Base-by-base conservation (phyloP, 2,113 vertebrate genomes). In the Prionailurus bengalensis region DNA sequence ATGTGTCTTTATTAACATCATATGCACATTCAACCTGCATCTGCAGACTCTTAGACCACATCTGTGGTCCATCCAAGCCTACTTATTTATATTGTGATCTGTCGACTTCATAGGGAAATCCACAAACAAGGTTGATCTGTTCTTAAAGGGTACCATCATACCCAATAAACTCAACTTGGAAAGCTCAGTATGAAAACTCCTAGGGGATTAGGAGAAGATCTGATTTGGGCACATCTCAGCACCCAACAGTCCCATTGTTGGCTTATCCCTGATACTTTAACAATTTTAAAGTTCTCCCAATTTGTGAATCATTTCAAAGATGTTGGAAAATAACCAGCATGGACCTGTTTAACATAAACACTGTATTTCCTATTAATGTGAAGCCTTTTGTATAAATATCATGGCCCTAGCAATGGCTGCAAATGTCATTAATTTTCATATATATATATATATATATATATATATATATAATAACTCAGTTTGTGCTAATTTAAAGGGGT, bases 271-370 rank as follows among this genome's bases (percentile, higher is more conserved):
- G 66, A 95, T 36, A 85, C 58, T 83, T 91, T 12, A 80, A 53
- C 65, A 78, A 83, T 83, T 95, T 87, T 91, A 95, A 94, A 42
- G 1, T 91, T 93, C 68, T 94, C 31, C 65, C 39, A 82, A 92
- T 94, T 92, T 96, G 25, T 55, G 80, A 96, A 93, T 33, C 39
- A 89, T 95, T 93, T 84, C 63, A 95, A 93, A 83, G 48, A 82
- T 93, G 84, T 55, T 96, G 58, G 79, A 95, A 92, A 84, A 83
- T 80, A 93, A 91, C 86, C 29, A 87, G 63, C 73, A 79, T 29
- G 23, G 83, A 68, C 88, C 92, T 96, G 90, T 94, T 88, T 92
- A 96, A 95, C 31, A 94, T 88, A 95, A 97, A 96, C 88, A 92
- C 58, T 87, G 39, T 73, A 33, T 92, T 91, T 39, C 45, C 55